A percentile compares a stretch with the other conserved stretches of the same genome.
Evolutionary conservation across 1,140 invertebrate species (phyloP).

Genomic region (Diploscapter pachys): DNA sequence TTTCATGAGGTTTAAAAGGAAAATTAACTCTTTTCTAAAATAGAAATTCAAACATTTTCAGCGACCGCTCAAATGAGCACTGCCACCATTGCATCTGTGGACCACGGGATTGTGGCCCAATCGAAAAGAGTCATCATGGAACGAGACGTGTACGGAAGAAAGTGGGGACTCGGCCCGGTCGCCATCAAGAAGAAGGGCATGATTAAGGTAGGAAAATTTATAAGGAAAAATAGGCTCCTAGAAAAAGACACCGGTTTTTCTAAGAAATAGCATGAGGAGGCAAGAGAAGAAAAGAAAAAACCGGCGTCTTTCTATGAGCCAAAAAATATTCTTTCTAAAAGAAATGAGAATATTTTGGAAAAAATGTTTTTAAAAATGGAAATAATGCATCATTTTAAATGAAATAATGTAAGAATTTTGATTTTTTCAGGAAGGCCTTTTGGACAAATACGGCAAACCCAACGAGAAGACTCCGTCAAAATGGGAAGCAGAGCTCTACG

Average conservation of each 20-base stretch:
- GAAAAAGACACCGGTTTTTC: too few species aligned
- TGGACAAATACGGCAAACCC: conserved; percentile 93
- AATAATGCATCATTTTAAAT: not conserved
- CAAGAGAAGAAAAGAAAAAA: too few species aligned
- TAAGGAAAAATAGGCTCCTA: too few species aligned
- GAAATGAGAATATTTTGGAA: too few species aligned
- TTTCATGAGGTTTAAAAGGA: too few species aligned
- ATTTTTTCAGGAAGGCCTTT: conserved; percentile 68
- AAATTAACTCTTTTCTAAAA: too few species aligned
- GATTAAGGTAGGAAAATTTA: conserved; percentile 67
- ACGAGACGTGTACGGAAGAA: conserved; percentile 88
- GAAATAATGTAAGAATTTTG: not conserved
- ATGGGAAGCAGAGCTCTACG: conserved; percentile 69
- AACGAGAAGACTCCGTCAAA: conserved; percentile 92
- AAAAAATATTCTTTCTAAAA: too few species aligned
- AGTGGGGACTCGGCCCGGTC: conserved; percentile 57
- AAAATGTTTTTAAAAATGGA: too few species aligned
- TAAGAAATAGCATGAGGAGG: too few species aligned
- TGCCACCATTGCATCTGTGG: conserved; percentile 91
- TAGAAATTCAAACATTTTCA: conserved; percentile 52
- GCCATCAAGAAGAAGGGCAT: conserved; percentile 85
- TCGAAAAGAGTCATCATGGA: conserved; percentile 99
- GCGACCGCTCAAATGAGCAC: conserved; percentile 96
- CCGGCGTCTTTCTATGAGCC: too few species aligned
- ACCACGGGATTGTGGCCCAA: conserved; percentile 95